A percentile compares a stretch with the other conserved stretches of the same genome.
Evolutionary conservation across 2,113 vertebrate genomes (phyloP).

Genomic region (Cacatua alba): DNA sequence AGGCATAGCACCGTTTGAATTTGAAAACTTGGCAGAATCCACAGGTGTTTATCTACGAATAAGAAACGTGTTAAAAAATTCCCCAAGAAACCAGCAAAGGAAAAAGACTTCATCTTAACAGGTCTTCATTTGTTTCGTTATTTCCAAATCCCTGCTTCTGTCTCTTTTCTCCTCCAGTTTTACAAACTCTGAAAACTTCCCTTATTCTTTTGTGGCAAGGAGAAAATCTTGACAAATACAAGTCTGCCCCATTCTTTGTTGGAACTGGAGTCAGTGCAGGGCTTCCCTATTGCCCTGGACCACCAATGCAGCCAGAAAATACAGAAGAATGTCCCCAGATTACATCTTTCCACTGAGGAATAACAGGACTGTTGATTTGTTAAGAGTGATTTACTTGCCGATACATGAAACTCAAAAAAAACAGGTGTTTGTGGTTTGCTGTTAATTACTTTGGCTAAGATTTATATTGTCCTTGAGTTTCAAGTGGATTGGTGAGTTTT

Average conservation of each 20-base stretch:
- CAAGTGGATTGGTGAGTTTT: conserved; percentile 65
- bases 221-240: neutral
- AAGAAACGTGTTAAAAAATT: conserved; percentile 89
- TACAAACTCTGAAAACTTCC: neutral
- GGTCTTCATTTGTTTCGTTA: neutral
- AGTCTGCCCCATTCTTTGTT: neutral
- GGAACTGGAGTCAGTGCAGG: neutral
- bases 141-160: neutral
- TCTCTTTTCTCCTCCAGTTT: neutral
- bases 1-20: conserved; percentile 94
- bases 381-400: conserved; percentile 32
- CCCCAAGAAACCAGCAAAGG: conserved; percentile 88
- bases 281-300: conserved; percentile 1
- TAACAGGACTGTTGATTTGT: neutral
- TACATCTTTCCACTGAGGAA: conserved; percentile 6
- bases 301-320: neutral
- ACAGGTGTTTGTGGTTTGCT: neutral
- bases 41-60: conserved; percentile 93
- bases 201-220: neutral
- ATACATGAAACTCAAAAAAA: neutral
- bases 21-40: conserved; percentile 91
- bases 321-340: neutral
- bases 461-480: conserved; percentile 66
- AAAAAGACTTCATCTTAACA: conserved; percentile 72
- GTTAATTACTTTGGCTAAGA: conserved; percentile 28